Conservation (phyloP, 2,113 vertebrate genomes). For the Dryoscopus gambensis region DNA sequence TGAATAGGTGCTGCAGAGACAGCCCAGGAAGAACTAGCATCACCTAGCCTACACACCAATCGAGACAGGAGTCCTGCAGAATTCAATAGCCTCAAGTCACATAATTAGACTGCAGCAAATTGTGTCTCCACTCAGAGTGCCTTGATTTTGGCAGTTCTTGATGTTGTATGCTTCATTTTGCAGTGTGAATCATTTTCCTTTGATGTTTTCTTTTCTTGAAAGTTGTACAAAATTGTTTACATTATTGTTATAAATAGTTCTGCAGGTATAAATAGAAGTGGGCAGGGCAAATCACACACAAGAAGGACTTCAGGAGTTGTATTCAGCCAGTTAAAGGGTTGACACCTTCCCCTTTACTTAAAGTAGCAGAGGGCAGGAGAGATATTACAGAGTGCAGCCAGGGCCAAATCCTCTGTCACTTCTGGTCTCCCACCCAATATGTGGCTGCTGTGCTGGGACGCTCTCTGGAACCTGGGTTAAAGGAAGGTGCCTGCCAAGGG, state of each 20-base stretch:
- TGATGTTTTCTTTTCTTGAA: background rate
- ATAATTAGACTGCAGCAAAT: background rate
- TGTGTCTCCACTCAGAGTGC: background rate
- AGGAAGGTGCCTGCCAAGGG: background rate
- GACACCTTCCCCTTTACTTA: background rate
- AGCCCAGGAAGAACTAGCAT: background rate
- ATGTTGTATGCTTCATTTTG: background rate
- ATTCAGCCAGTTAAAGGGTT: background rate
- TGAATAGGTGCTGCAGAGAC: background rate
- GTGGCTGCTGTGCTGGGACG: background rate
- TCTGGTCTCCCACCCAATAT: background rate
- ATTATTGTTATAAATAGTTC: background rate
- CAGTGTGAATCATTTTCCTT: background rate
- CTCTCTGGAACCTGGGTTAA: background rate
- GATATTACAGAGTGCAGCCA: background rate
- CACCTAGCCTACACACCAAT: background rate
- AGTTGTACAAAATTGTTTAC: background rate
- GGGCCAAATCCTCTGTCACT: background rate
- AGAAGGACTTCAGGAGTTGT: background rate
- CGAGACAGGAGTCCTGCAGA: background rate
- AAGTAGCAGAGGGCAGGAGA: background rate
- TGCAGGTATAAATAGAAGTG: background rate
- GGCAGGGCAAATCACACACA: accelerated
- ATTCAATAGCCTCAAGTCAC: background rate
- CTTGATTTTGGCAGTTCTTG: background rate